Percentiles rank a stretch among this genome's conserved stretches.
Conservation (phyloP, 1,140 invertebrate genomes). For the Tetragnatha versicolor region DNA sequence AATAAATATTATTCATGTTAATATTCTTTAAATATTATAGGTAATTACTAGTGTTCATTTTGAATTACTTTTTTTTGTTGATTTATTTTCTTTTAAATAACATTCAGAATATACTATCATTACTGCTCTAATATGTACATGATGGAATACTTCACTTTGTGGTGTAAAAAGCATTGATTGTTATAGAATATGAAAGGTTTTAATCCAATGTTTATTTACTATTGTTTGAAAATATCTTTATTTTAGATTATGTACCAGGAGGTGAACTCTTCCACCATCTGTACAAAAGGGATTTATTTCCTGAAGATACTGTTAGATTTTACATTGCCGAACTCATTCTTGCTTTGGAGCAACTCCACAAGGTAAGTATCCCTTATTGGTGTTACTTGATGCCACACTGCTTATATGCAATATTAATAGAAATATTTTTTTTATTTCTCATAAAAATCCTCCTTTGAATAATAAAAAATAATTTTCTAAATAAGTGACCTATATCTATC, state of each 20-base stretch:
- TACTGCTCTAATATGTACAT: background rate
- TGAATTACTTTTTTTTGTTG: too few relatives aligned
- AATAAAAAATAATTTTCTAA: background rate
- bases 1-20: too few relatives aligned
- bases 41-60: too few relatives aligned
- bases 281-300: constrained; percentile 85
- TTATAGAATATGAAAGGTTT: too few relatives aligned
- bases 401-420: background rate
- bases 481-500: background rate
- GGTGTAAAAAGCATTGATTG: too few relatives aligned
- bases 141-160: too few relatives aligned
- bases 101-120: background rate
- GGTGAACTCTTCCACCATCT: constrained; percentile 93
- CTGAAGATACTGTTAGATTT: constrained; percentile 81
- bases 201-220: background rate
- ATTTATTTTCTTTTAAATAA: too few relatives aligned
- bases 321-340: constrained; percentile 92
- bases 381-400: background rate
- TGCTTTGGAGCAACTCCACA: constrained; percentile 88
- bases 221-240: constrained; percentile 44
- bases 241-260: constrained; percentile 89
- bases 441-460: background rate
- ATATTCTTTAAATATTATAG: too few relatives aligned
- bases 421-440: background rate
- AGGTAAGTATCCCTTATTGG: constrained; percentile 67